phyloP scores from a whole-genome alignment of 2,113 vertebrate genomes.

The Corydoras maculifer region DNA sequence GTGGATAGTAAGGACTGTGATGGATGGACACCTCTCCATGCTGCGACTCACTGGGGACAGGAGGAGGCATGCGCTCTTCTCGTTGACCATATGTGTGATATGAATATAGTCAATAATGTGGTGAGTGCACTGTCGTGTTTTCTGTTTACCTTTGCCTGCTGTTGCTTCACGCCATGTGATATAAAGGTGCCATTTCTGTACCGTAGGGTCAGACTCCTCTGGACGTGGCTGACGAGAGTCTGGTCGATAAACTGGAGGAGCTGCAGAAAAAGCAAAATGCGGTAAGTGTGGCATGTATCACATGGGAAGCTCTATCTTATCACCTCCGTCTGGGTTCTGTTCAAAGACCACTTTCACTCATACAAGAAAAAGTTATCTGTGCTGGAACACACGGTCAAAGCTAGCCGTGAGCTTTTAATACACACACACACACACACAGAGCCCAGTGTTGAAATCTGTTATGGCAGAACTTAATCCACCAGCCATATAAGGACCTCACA shows the following conservation, averaged over 20 bases:
- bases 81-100: conserved; percentile 67
- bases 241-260: conserved; percentile 67
- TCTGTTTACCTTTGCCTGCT: too few relatives aligned
- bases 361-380: conserved; percentile 33
- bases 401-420: neutral
- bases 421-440: conserved; percentile 1
- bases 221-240: conserved; percentile 70
- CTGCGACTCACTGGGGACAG: conserved; percentile 72
- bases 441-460: conserved; percentile 1
- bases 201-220: conserved; percentile 66
- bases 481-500: conserved; percentile 26
- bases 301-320: conserved; percentile 39
- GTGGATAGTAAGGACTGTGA: conserved; percentile 65
- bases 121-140: conserved; percentile 42
- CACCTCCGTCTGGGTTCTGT: conserved; percentile 29
- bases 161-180: too few relatives aligned
- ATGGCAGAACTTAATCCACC: neutral
- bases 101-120: conserved; percentile 68
- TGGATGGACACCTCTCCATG: conserved; percentile 70
- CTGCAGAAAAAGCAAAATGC: conserved; percentile 73
- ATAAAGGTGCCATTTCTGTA: too few relatives aligned
- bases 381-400: conserved; percentile 9
- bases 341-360: conserved; percentile 31
- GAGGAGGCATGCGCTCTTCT: conserved; percentile 69
- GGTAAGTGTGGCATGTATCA: conserved; percentile 51